Conservation (phyloP, 1,140 invertebrate genomes). For the Trachelipus rathkii region DNA sequence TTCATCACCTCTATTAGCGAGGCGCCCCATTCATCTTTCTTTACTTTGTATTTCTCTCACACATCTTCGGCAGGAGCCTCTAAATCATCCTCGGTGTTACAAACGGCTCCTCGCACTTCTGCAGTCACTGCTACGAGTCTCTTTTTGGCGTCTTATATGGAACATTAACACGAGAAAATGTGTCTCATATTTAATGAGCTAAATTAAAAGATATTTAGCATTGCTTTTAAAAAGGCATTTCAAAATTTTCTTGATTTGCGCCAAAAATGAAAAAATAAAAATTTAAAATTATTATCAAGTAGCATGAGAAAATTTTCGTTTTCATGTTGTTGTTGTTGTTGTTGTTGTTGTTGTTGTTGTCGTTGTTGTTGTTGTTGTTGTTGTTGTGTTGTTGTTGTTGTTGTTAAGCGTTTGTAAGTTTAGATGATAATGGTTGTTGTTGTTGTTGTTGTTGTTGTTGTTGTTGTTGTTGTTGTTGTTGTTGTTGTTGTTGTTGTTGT, state of each 20-base stretch:
- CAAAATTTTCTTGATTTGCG: not conserved
- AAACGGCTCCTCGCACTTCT: not conserved
- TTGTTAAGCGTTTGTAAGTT: too few relatives aligned
- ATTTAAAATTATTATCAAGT: too few relatives aligned
- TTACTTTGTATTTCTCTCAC: not conserved
- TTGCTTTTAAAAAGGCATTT: not conserved
- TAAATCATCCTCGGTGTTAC: not conserved
- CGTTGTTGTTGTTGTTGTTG: too few relatives aligned
- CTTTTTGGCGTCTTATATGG: not conserved
- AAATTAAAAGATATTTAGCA: constrained; percentile 2
- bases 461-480: too few relatives aligned
- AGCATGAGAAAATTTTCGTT: too few relatives aligned
- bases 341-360: too few relatives aligned
- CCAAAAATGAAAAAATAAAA: too few relatives aligned
- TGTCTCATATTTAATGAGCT: constrained; percentile 3
- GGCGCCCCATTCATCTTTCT: constrained; percentile 2
- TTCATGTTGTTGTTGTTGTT: too few relatives aligned
- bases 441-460: too few relatives aligned
- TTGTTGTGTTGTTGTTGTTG: too few relatives aligned
- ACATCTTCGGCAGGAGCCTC: not conserved
- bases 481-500: too few relatives aligned
- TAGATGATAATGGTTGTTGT: too few relatives aligned
- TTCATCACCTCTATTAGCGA: not conserved
- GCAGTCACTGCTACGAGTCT: not conserved
- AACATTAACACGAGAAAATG: not conserved